Evolutionary conservation across 2,797 vertebrate genomes (phyloP), one percentile per base, ranked within the genome.

Genomic region (Psittacula echo): DNA sequence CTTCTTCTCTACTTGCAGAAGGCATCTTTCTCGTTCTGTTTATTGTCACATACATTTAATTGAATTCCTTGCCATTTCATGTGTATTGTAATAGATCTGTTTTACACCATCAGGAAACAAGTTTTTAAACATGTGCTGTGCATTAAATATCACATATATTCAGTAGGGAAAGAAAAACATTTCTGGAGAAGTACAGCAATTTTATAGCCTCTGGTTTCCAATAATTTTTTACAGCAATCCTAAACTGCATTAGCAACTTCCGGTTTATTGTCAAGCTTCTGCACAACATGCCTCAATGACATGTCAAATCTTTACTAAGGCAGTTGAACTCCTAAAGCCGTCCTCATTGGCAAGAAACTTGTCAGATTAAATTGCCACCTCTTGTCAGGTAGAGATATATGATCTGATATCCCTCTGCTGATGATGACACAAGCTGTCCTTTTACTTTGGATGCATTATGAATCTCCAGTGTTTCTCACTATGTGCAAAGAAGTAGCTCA

Each of bases 141-240:
- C 95, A 96, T 97, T 97, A 97, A 96, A 95, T 93, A 97, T 80
- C 85, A 85, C 94, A 97, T 96, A 97, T 94, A 98, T 97, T 97
- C 97, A 98, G 75, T 66, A 96, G 87, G 78, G 74, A 97, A 96
- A 94, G 85, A 88, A 97, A 97, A 97, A 97, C 93, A 96, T 90
- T 96, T 96, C 90, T 94, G 53, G 77, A 97, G 71, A 58, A 97
- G 80, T 91, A 92, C 50, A 96, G 96, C 94, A 96, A 98, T 98
- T 98, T 98, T 97, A 98, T 95, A 98, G 93, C 96, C 96, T 97
- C 96, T 97, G 96, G 89, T 97, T 98, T 97, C 97, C 97, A 98
- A 98, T 97, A 98, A 97, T 96, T 97, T 97, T 97, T 96, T 97
- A 97, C 96, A 97, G 96, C 96, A 95, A 95, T 94, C 72, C 93